phyloP scores from a whole-genome alignment of 2,888 invertebrate genomes.

The Acanthosepion lycidas region DNA sequence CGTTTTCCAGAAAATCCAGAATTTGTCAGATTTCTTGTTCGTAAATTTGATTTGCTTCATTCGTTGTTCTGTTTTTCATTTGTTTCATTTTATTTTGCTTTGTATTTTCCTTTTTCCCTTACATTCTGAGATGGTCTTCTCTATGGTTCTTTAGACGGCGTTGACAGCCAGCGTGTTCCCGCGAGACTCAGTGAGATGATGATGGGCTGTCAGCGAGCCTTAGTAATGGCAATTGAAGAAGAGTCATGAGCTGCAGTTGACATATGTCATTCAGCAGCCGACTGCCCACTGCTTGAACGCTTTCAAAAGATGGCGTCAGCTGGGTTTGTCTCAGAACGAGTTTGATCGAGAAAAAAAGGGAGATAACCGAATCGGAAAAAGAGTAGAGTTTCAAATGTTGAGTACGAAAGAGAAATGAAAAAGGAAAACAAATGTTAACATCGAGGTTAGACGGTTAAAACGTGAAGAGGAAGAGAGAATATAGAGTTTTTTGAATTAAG shows the following conservation, averaged over 20 bases:
- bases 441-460: background rate
- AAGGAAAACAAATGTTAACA: background rate
- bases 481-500: background rate
- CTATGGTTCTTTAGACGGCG: background rate
- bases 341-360: background rate
- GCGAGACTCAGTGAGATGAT: background rate
- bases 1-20: too few species aligned
- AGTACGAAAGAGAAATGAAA: background rate
- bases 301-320: constrained; percentile 33
- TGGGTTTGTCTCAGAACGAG: background rate
- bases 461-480: background rate
- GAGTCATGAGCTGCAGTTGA: background rate
- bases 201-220: background rate
- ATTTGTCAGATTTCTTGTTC: too few species aligned
- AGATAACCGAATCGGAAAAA: background rate
- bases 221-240: background rate
- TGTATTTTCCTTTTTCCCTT: background rate
- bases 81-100: background rate
- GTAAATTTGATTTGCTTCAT: too few species aligned
- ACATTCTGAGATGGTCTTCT: background rate
- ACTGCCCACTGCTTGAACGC: background rate
- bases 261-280: background rate
- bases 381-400: background rate
- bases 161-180: background rate
- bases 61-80: background rate